Evolutionary conservation across 2,888 invertebrate genomes (phyloP), one percentile per base, ranked within the genome.

Genomic region (Melinopterus prodromus): DNA sequence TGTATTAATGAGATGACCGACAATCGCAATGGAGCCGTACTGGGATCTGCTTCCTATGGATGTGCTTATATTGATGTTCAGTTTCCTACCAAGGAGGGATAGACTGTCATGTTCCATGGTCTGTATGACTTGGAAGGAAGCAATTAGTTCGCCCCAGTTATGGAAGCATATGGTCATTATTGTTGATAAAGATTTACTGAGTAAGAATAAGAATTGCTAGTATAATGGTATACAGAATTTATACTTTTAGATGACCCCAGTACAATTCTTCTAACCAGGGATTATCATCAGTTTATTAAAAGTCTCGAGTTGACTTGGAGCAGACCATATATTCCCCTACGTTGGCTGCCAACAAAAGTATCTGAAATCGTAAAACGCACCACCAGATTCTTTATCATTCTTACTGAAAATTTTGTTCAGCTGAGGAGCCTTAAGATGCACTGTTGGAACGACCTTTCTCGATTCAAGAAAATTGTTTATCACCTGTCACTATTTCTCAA

Each of bases 291-390:
- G 81, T 88, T 91, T 83, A 88, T 91, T 84, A 88, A 89, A 81
- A 86, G 85, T 35, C 84, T 91, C 80, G 90, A 90, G 82, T 87
- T 91, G 6, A 89, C 90, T 6, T 91, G 91, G 90, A 87, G 90
- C 0, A 87, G 89, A 70, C 90, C 91, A 0, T 88, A 88, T 78
- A 85, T 88, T 74, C 88, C 87, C 15, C 86, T 88, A 37, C 85
- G 89, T 14, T 86, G 89, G 83, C 84, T 87, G 14, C 88, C 88
- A 6, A 87, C 89, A 36, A 89, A 89, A 80, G 86, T 90, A 9
- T 85, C 87, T 12, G 86, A 89, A 16, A 86, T 90, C 6, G 87
- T 88, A 0, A 90, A 90, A 82, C 85, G 90, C 72, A 86, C 87
- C 6, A 87, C 87, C 7, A 84, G 86, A 76, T 88, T 86, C 81